Conservation (phyloP, 2,888 invertebrate genomes). For the Beris morrisii region DNA sequence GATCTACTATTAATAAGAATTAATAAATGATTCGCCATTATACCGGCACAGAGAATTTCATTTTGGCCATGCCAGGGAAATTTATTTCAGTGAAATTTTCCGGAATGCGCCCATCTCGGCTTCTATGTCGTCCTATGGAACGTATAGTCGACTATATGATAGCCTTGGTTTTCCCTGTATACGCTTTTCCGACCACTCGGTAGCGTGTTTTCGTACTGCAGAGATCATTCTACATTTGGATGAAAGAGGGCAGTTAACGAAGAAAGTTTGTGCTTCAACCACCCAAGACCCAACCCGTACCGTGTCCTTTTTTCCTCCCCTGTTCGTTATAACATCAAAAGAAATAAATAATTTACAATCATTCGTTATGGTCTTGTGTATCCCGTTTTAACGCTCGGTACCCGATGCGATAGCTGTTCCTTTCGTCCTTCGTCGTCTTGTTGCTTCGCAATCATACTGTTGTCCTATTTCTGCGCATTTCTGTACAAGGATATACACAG, state of each 20-base stretch:
- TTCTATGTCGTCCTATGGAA: too few relatives aligned
- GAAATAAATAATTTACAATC: constrained; percentile 33
- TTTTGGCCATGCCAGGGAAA: constrained; percentile 8
- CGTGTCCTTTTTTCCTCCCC: not conserved
- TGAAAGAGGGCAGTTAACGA: constrained; percentile 21
- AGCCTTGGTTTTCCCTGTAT: too few relatives aligned
- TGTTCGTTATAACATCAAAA: constrained; percentile 28
- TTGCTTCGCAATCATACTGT: constrained; percentile 30
- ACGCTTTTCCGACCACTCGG: too few relatives aligned
- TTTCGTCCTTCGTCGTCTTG: constrained; percentile 29
- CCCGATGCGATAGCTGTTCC: not conserved
- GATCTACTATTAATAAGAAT: constrained; percentile 32
- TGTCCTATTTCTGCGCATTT: constrained; percentile 18
- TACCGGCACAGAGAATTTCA: constrained; percentile 17
- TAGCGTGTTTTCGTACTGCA: too few relatives aligned
- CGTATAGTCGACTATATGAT: too few relatives aligned
- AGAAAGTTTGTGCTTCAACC: constrained; percentile 27
- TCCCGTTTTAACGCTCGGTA: constrained; percentile 2
- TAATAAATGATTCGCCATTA: constrained; percentile 30
- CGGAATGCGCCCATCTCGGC: too few relatives aligned
- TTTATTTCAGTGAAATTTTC: too few relatives aligned
- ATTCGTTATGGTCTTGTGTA: constrained; percentile 24
- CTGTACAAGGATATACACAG: not conserved
- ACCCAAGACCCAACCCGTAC: not conserved
- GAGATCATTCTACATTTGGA: too few relatives aligned